These are phyloP conservation scores for Meghimatium bilineatum DNA, from an alignment of 2,888 invertebrate species.

Conservation along the genomic window DNA sequence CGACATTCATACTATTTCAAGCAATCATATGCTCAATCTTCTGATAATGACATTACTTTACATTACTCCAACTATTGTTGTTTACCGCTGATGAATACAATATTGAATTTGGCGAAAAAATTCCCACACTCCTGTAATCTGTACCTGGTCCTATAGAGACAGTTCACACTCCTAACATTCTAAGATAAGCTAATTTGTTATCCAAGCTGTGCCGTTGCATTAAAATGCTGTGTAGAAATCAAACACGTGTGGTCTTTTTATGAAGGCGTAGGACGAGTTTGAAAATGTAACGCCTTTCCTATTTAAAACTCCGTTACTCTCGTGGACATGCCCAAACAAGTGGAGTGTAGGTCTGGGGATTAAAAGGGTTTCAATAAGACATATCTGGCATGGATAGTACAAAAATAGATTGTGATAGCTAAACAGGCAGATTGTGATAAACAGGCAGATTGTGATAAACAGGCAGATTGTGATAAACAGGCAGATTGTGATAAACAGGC, in stretches of 20 bases:
- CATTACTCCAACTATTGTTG: too few species aligned
- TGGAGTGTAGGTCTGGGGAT: slow-evolving; percentile 64
- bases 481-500: too few species aligned
- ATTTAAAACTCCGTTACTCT: slow-evolving; percentile 56
- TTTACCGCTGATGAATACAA: too few species aligned
- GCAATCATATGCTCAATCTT: too few species aligned
- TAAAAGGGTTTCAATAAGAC: too few species aligned
- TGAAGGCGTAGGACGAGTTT: slow-evolving; percentile 61
- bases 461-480: too few species aligned
- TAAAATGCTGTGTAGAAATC: slow-evolving; percentile 54
- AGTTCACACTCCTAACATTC: not conserved
- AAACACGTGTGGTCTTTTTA: slow-evolving; percentile 58
- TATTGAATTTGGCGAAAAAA: not conserved
- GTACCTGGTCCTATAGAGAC: not conserved
- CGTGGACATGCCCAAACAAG: slow-evolving; percentile 71
- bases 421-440: too few species aligned
- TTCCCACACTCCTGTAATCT: not conserved
- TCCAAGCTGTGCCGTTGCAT: not conserved
- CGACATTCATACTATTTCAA: too few species aligned
- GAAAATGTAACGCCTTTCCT: slow-evolving; percentile 61
- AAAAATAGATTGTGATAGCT: too few species aligned
- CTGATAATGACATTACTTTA: too few species aligned
- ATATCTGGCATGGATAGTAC: too few species aligned
- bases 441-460: too few species aligned
- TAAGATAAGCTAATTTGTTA: not conserved